A percentile compares a stretch with the other conserved stretches of the same genome.
phyloP scores from a whole-genome alignment of 2,797 vertebrate species.

The Telmatherina bonti region DNA sequence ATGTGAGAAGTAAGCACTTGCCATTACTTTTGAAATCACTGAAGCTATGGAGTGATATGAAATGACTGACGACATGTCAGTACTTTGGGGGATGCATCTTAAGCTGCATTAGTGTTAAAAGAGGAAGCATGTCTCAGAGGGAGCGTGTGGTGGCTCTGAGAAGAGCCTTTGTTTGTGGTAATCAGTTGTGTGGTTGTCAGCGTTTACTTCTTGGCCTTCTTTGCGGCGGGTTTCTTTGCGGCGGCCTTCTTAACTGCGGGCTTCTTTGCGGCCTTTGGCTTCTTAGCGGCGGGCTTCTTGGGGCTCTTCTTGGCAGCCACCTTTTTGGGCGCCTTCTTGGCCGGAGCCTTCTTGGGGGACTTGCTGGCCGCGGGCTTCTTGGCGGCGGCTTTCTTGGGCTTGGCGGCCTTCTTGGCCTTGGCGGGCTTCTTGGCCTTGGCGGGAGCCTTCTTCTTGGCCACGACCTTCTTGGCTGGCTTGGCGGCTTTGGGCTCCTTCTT shows the following conservation, averaged over 20 bases:
- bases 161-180: slow-evolving; percentile 26
- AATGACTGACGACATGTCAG: too few relatives aligned
- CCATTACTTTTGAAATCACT: too few relatives aligned
- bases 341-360: slow-evolving; percentile 1
- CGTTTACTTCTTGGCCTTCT: slow-evolving; percentile 4
- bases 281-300: neutral
- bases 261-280: neutral
- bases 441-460: neutral
- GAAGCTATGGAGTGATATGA: too few relatives aligned
- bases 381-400: neutral
- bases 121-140: neutral
- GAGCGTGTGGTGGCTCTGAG: slow-evolving; percentile 29
- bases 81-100: too few relatives aligned
- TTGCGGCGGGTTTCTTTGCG: neutral
- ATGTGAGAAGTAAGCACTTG: too few relatives aligned
- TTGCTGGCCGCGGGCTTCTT: slow-evolving; percentile 12
- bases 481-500: neutral
- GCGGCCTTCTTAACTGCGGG: too few relatives aligned
- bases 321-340: too few relatives aligned
- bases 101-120: too few relatives aligned
- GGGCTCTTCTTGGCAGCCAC: too few relatives aligned
- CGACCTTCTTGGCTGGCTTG: neutral
- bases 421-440: too few relatives aligned
- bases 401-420: too few relatives aligned
- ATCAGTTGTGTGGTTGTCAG: rapidly evolving